Conservation (phyloP, 2,888 invertebrate species). For the Coenonympha glycerion region DNA sequence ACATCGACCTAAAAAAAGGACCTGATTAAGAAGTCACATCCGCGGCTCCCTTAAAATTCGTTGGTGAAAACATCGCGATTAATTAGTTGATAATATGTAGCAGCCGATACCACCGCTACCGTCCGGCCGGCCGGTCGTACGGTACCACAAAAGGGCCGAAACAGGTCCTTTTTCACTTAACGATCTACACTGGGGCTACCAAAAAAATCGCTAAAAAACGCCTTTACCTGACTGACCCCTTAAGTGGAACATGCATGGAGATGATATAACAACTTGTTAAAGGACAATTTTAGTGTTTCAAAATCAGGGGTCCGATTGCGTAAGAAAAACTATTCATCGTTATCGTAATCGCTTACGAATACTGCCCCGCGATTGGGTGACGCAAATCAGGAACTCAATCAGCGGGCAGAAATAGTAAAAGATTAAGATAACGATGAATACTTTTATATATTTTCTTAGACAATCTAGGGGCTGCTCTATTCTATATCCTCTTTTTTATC, state of each 20-base stretch:
- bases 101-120: slow-evolving; percentile 58
- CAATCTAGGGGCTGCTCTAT: too few relatives aligned
- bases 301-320: too few relatives aligned
- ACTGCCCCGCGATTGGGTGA: too few relatives aligned
- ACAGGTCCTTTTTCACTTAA: slow-evolving; percentile 67
- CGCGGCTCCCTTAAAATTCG: slow-evolving; percentile 33
- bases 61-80: slow-evolving; percentile 52
- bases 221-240: slow-evolving; percentile 63
- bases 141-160: slow-evolving; percentile 62
- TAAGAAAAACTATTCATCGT: neutral
- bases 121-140: slow-evolving; percentile 42
- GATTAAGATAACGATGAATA: too few relatives aligned
- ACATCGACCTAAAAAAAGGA: slow-evolving; percentile 17
- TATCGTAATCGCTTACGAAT: too few relatives aligned
- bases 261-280: slow-evolving; percentile 32
- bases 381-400: too few relatives aligned
- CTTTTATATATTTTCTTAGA: too few relatives aligned
- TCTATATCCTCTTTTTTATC: too few relatives aligned
- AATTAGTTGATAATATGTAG: slow-evolving; percentile 65
- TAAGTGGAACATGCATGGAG: slow-evolving; percentile 37
- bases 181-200: slow-evolving; percentile 57
- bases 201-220: slow-evolving; percentile 64
- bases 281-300: neutral
- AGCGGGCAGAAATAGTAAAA: too few relatives aligned
- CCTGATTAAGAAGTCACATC: slow-evolving; percentile 23